Evolutionary conservation across 2,113 vertebrate genomes (phyloP), one percentile per base, ranked within the genome.

Genomic region (Barbus barbus): DNA sequence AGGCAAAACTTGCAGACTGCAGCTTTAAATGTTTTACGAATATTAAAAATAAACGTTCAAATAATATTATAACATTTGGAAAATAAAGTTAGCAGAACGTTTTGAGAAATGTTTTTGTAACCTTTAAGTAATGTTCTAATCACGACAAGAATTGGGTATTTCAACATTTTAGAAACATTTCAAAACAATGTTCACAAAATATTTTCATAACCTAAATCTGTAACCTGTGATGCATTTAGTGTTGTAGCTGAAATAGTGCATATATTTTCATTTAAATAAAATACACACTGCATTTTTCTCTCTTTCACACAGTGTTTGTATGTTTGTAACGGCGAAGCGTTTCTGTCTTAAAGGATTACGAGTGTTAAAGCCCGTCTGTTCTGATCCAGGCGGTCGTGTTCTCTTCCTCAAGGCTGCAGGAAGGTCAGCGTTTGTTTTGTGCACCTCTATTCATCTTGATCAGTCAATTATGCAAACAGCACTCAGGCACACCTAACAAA

Each of bases 401-500:
- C 63, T 14, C 20, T 81, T 63, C 65, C 46, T 84, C 22, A 71
- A 36, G 36, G n/a, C 48, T 48, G 48, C 38, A 51, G 60, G 65
- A 82, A 72, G 79, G 73, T 13, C 73, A 31, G 26, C 14, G 48
- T 60, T 78, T 9, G 41, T 16, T 53, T 84, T 22, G 18, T 18
- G 22, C 5, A 9, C 6, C 24, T 38, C n/a, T 78, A 65, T 78
- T 56, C 33, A 60, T 72, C 48, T 60, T 20, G n/a, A 26, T 46
- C 44, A 36, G 58, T 20, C 1, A 48, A 24, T 24, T 61, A 44
- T 5, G 36, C 58, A 20, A 44, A 44, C 56, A 26, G 16, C 14
- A 18, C 9, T 61, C 24, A 69, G 18, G n/a, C 33, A 71, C 76
- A 38, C 83, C 51, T 51, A 22, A 18, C 18, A n/a, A 58, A 84